phyloP scores from a whole-genome alignment of 2,888 invertebrate genomes.

The Pseudococcus longispinus region DNA sequence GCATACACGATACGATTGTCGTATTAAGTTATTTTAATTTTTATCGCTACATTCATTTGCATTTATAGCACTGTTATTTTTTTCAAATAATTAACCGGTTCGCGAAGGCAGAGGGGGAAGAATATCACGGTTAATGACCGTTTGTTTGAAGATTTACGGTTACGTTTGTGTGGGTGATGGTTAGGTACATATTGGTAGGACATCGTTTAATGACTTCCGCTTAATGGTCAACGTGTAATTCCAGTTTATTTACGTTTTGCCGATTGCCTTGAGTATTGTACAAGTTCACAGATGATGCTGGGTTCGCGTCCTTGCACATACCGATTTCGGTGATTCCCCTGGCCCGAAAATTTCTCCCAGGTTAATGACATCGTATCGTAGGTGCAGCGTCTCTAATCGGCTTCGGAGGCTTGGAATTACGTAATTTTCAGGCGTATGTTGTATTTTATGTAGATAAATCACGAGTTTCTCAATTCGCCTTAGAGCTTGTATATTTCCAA shows the following conservation, averaged over 20 bases:
- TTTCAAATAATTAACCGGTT: conserved; percentile 49
- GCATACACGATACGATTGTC: conserved; percentile 29
- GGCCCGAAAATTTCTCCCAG: not conserved
- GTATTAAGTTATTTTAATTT: conserved; percentile 43
- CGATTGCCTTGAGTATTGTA: conserved; percentile 37
- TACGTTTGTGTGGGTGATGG: conserved; percentile 55
- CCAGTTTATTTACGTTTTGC: conserved; percentile 51
- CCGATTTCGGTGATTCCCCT: not conserved
- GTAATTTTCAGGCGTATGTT: not conserved
- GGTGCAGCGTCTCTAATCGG: not conserved
- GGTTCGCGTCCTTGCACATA: conserved; percentile 8
- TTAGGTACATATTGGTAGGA: conserved; percentile 50
- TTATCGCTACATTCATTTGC: conserved; percentile 39
- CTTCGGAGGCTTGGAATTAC: not conserved
- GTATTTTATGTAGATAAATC: not conserved
- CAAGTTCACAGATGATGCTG: conserved; percentile 8
- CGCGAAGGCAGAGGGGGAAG: not conserved
- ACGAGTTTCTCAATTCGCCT: not conserved
- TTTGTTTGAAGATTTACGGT: conserved; percentile 49
- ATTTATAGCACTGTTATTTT: conserved; percentile 25
- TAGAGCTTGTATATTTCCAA: not conserved
- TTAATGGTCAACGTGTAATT: conserved; percentile 51
- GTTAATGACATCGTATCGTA: conserved; percentile 22
- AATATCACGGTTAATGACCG: conserved; percentile 54
- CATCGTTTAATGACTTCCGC: conserved; percentile 56